Evolutionary conservation across 2,113 vertebrate genomes (phyloP).

Genomic region (Furnarius figulus): DNA sequence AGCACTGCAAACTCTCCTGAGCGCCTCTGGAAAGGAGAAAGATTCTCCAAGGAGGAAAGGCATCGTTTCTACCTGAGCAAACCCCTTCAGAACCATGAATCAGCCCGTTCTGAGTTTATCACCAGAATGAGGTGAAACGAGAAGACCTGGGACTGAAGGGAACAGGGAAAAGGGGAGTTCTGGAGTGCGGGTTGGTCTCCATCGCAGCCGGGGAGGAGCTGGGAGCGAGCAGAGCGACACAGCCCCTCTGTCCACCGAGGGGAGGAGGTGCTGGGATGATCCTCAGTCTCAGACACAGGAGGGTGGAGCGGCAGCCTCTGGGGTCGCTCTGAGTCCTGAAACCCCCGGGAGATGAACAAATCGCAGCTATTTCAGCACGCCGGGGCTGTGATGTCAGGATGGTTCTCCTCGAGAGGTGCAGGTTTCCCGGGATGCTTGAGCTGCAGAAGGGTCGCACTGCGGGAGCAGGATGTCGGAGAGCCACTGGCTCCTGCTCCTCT

Average conservation of each 20-base stretch:
- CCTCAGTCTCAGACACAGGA: accelerated
- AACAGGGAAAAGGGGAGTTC: not conserved
- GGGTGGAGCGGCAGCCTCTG: not conserved
- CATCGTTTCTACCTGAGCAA: not conserved
- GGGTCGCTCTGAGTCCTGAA: not conserved
- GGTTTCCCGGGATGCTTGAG: not conserved
- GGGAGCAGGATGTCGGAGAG: not conserved
- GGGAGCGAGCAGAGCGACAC: not conserved
- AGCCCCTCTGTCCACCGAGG: accelerated
- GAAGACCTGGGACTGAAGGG: not conserved
- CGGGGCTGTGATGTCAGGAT: accelerated
- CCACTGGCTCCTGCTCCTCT: not conserved
- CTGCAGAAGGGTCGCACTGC: not conserved
- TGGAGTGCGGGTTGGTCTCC: accelerated
- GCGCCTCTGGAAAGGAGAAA: not conserved
- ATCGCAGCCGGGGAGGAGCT: not conserved
- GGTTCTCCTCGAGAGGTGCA: not conserved
- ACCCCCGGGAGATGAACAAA: not conserved
- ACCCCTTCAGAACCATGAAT: not conserved
- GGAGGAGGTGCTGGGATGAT: not conserved
- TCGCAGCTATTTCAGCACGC: not conserved
- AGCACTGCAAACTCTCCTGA: not conserved
- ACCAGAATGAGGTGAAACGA: accelerated
- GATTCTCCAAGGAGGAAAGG: not conserved
- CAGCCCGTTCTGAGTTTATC: not conserved